Base-by-base conservation (phyloP, 2,888 invertebrate species). In the Oscheius sp. region DNA sequence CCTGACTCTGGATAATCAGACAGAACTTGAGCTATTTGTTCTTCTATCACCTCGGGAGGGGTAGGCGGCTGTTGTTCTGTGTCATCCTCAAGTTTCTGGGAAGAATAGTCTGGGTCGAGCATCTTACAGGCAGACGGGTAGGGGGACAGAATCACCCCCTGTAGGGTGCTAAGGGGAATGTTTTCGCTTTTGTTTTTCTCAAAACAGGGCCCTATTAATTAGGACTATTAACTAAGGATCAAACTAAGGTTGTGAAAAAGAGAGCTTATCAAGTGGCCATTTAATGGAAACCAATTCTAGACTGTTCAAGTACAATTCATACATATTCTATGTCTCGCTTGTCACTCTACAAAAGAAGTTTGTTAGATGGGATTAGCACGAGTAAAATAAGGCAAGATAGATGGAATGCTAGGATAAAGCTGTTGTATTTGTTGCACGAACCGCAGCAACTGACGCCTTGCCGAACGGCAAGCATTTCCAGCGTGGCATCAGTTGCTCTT, bases 401-500 rank as follows among this genome's bases (percentile, higher is more conserved):
- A 41, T 41, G 17, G 30, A 30, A 28, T 41, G 59, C 24, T 44
- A 20, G 44, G 44, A 30, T 32, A 59, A 59, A 44, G 59, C 59
- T 26, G 28, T 41, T 33, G 54, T 54, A 54, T 54, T 54, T 54
- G 33, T 54, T 59, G 59, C 59, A 59, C 28, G 59, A 24, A 26
- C 28, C 38, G 38, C 22, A 44, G 28, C 59, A 59, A 44, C 59
- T 59, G 59, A 59, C 59, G 59, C 41, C 44, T 44, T 17, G 41
- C 41, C 59, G 59, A 59, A 59, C 59, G 59, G 59, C 59, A 44
- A 32, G 59, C 41, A 59, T 44, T 59, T 59, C 44, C 59, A 41
- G 41, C 59, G 59, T 44, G 44, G 59, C 59, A 59, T 59, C 59
- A 59, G 59, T 44, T 59, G 59, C 59, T 59, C 9, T 14, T 26